Base-by-base conservation (phyloP, 2,113 vertebrate genomes). In the Tragulus kanchil region DNA sequence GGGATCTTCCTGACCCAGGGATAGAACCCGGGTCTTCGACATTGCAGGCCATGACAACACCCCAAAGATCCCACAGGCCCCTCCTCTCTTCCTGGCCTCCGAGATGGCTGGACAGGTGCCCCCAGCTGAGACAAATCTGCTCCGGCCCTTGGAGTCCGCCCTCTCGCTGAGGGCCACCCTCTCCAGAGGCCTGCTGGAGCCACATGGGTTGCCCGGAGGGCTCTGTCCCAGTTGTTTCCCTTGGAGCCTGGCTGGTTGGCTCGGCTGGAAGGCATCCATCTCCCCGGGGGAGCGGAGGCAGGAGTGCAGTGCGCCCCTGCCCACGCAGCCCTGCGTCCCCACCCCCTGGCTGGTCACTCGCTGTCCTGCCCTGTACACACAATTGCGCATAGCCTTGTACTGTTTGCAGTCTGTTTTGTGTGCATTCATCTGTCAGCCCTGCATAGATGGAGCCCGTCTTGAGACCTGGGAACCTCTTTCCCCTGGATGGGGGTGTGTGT, bases 301-400 rank as follows among this genome's bases (percentile, higher is more conserved):
- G 79, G 42, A 89, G 81, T 10, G 0, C 59, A 26, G 15, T 3
- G 1, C 86, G 75, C 65, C 12, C n/a, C 87, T 54, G 62, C 75
- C 90, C 52, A 85, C 1, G 0, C 62, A 5, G 14, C 61, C 52
- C 1, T 92, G 42, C 3, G 14, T 65, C 56, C 67, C 14, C 56
- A 28, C n/a, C 36, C 54, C 59, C 79, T 9, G 26, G 69, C 58
- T 90, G 64, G 67, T 94, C 92, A 62, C 85, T 94, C 64, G 73
- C 58, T 88, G 54, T 92, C 71, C 94, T 3, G 0, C 14, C 28
- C 48, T n/a, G 8, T 17, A n/a, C 75, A 96, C 52, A 50, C 50
- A 8, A n/a, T 25, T 28, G 93, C n/a, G 3, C 9, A 8, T 21
- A 77, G 67, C 50, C 59, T 91, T 65, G 58, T 77, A 25, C 65